Conservation (phyloP, 1,140 invertebrate species). For the fruit fly (Drosophila melanogaster) region DNA sequence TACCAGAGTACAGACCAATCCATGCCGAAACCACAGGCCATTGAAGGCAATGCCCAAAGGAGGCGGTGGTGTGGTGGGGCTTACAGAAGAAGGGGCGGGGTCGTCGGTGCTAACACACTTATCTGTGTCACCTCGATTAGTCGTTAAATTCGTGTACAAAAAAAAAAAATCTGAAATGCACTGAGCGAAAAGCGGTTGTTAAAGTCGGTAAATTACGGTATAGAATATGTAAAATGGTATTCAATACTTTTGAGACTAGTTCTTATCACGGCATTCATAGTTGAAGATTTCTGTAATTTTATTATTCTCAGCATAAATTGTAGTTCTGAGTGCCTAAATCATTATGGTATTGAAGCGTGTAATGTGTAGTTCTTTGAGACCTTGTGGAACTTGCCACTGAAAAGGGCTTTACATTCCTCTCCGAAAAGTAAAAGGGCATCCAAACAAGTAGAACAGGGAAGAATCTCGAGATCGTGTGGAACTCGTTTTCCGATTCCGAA, state of each 20-base stretch:
- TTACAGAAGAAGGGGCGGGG: conserved; percentile 30
- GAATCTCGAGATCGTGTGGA: conserved; percentile 1
- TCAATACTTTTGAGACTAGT: no score
- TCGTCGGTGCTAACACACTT: conserved; percentile 53
- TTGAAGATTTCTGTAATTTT: not conserved
- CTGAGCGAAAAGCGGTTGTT: conserved; percentile 1
- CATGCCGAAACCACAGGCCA: conserved; percentile 20
- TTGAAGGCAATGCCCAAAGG: not conserved
- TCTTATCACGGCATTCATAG: no score
- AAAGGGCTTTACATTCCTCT: conserved; percentile 13
- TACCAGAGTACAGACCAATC: conserved; percentile 13
- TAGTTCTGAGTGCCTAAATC: not conserved
- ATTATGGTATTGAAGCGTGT: not conserved
- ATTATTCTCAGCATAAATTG: not conserved
- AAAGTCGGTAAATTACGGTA: not conserved
- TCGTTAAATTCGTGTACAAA: conserved; percentile 33
- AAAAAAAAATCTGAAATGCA: conserved; percentile 23
- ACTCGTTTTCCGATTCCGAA: conserved; percentile 10
- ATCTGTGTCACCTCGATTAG: conserved; percentile 55
- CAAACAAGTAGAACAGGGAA: conserved; percentile 27
- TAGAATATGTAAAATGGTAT: not conserved
- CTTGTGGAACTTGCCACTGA: conserved; percentile 32
- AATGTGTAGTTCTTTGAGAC: conserved; percentile 3
- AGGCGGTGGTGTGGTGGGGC: not conserved
- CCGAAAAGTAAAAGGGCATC: conserved; percentile 26